These are phyloP conservation scores for Galemys pyrenaicus DNA, from an alignment of 2,113 vertebrate genomes.

Conservation along the genomic window DNA sequence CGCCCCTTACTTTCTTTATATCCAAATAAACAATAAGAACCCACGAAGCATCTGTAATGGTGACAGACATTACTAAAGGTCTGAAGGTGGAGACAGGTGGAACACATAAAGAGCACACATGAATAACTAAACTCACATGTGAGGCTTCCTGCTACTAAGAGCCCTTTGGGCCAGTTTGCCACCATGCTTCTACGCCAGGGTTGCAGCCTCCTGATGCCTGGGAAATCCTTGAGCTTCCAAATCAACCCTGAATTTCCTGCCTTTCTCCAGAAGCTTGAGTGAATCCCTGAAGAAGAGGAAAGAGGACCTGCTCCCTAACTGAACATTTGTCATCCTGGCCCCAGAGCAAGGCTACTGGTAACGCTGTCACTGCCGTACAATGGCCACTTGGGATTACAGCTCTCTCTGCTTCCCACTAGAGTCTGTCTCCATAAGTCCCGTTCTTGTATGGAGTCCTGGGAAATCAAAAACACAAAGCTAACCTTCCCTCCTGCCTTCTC, in stretches of 20 bases:
- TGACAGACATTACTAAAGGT: neutral
- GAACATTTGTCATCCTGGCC: neutral
- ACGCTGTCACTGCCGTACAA: too few relatives aligned
- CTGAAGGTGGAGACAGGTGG: neutral
- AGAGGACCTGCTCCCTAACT: neutral
- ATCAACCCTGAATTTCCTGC: neutral
- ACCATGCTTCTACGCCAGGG: neutral
- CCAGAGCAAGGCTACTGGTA: neutral
- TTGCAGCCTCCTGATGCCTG: neutral
- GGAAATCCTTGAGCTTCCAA: neutral
- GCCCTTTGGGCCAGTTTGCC: neutral
- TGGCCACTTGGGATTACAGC: neutral
- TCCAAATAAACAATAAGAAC: neutral
- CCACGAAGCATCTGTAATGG: neutral
- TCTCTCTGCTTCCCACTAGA: neutral
- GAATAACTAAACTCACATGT: neutral
- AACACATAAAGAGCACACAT: too few relatives aligned
- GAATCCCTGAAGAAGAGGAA: neutral
- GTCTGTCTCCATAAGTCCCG: neutral
- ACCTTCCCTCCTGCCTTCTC: too few relatives aligned
- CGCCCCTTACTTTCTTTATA: neutral
- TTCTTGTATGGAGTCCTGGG: too few relatives aligned
- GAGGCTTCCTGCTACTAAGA: neutral
- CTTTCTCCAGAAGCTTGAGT: neutral
- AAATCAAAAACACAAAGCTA: neutral